Evolutionary conservation across 2,797 vertebrate genomes (phyloP).

Genomic region (Atherinosoma microstoma): DNA sequence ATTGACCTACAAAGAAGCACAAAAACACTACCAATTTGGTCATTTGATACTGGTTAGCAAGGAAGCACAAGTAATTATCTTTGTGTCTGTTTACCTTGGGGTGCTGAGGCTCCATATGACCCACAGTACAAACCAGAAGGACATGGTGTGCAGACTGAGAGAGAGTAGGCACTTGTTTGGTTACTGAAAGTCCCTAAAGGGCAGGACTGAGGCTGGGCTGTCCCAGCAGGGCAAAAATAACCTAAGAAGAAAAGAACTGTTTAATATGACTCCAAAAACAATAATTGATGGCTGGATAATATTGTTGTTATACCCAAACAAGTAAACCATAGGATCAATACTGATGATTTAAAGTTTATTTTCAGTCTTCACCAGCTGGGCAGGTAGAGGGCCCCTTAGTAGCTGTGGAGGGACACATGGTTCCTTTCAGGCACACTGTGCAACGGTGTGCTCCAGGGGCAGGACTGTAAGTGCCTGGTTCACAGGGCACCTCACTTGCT

Average conservation of each 20-base stretch:
- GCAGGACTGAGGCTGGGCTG: slow-evolving; percentile 83
- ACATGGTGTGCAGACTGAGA: slow-evolving; percentile 85
- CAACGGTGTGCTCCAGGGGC: slow-evolving; percentile 83
- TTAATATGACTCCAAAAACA: not conserved
- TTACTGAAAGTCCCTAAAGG: slow-evolving; percentile 87
- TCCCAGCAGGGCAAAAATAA: slow-evolving; percentile 85
- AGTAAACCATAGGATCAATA: slow-evolving; percentile 1
- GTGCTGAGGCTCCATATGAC: slow-evolving; percentile 84
- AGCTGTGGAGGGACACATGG: slow-evolving; percentile 79
- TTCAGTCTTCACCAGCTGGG: slow-evolving; percentile 82
- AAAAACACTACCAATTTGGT: not conserved
- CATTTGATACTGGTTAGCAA: not conserved
- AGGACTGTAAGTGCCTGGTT: slow-evolving; percentile 89
- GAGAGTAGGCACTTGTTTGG: slow-evolving; percentile 79
- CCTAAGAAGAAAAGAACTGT: slow-evolving; percentile 73
- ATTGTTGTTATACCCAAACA: not conserved
- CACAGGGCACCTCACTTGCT: slow-evolving; percentile 84
- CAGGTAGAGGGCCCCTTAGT: slow-evolving; percentile 84
- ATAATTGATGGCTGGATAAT: not conserved
- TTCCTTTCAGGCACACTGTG: slow-evolving; percentile 86
- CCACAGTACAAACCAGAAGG: slow-evolving; percentile 88
- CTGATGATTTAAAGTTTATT: not conserved
- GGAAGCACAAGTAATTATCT: not conserved
- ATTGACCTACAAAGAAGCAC: slow-evolving; percentile 78
- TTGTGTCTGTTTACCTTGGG: slow-evolving; percentile 83